Base-by-base conservation (phyloP, 1,140 invertebrate species). In the Geopemphigus sp. region DNA sequence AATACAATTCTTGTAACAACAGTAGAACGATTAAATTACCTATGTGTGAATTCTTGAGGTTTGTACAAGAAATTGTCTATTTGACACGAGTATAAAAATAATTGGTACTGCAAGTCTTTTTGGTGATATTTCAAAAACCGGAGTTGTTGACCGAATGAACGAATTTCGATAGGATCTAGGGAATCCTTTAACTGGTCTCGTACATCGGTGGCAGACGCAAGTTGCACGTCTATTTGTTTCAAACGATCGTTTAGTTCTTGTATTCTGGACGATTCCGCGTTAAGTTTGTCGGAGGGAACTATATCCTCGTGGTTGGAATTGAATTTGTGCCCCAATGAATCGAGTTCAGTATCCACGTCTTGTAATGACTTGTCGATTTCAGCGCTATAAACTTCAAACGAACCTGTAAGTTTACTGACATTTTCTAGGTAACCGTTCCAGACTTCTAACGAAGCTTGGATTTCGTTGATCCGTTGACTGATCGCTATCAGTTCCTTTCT, bases 161-260 rank as follows among this genome's bases (percentile, higher is more conserved):
- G 94, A 85, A 94, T 91, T 83, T 98, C 95, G n/a, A 91, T 90
- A 0, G 94, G 92, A 84, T 93, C 94, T 5, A 97, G 87, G 80
- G 91, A 92, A 83, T 94, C 92, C 82, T 93, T 92, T 11, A 98
- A 86, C 85, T 95, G 91, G 85, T 94, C 92, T 82, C 94, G 91
- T 32, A 90, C 90, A 0, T 91, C 89, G 39, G 89, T 89, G 0
- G 95, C 86, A 19, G 82, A 73, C 26, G 86, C 84, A n/a, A 87
- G 82, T 61, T 86, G 85, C n/a, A 84, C 83, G 68, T 82, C 83
- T 24, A 85, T 59, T 12, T 82, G 81, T 59, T 82, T 80, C 17
- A 85, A 81, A 32, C 81, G 73, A 26, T 54, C 47, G 19, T 82
- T 81, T n/a, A 83, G 80, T 32, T 80, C 78, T 82, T 84, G 81